Percentiles rank a stretch among this genome's conserved stretches.
phyloP scores from a whole-genome alignment of 1,140 invertebrate genomes.

The Alviniconcha marisindica region DNA sequence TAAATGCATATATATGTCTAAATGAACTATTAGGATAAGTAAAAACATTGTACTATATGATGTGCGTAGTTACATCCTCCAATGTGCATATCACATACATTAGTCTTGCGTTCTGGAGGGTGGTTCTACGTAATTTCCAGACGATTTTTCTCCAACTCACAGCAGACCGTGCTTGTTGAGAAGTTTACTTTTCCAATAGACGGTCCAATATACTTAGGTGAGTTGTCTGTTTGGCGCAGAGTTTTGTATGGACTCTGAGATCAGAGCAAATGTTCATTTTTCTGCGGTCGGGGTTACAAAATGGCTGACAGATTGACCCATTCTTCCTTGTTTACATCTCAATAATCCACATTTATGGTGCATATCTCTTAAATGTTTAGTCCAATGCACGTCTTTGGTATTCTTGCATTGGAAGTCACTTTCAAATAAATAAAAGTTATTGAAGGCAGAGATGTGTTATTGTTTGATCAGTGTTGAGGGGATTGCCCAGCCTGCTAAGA shows the following conservation, averaged over 20 bases:
- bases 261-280: neutral
- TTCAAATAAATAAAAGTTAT: too few species aligned
- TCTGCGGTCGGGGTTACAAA: slow-evolving; percentile 16
- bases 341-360: neutral
- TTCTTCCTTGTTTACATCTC: slow-evolving; percentile 39
- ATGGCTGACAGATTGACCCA: slow-evolving; percentile 26
- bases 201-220: neutral
- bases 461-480: too few species aligned
- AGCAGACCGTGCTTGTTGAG: neutral
- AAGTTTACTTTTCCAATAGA: neutral
- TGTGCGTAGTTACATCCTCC: slow-evolving; percentile 24
- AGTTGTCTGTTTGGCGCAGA: neutral
- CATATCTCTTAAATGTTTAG: too few species aligned
- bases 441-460: too few species aligned
- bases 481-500: too few species aligned
- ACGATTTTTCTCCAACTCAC: neutral
- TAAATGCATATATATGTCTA: too few species aligned
- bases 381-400: too few species aligned
- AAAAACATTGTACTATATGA: slow-evolving; percentile 25
- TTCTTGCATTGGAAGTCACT: too few species aligned
- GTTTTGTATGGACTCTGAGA: neutral
- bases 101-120: slow-evolving; percentile 28
- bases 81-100: slow-evolving; percentile 44
- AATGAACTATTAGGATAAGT: too few species aligned
- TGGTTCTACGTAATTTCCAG: slow-evolving; percentile 14